A percentile compares a stretch with the other conserved stretches of the same genome.
Evolutionary conservation across 2,888 invertebrate species (phyloP).

Genomic region (Trypoxylon attenuatum): DNA sequence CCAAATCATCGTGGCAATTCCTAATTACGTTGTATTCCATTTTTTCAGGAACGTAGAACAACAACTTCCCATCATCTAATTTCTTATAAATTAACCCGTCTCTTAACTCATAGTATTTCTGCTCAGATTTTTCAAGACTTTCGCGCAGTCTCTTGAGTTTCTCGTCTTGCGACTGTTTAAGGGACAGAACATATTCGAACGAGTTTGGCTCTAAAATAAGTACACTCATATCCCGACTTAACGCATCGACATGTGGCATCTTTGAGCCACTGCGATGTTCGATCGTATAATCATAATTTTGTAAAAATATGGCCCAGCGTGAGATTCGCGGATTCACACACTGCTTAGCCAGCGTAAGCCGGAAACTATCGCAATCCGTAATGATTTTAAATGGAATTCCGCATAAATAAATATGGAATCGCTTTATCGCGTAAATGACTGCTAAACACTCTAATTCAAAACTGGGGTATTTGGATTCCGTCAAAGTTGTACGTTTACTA

Average conservation of each 20-base stretch:
- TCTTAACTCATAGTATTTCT: neutral
- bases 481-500: neutral
- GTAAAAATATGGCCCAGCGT: neutral
- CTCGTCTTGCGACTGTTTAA: no score
- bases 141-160: no score
- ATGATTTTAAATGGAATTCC: neutral
- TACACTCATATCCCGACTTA: neutral
- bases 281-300: neutral
- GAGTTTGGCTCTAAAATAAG: neutral
- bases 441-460: constrained; percentile 6
- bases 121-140: neutral
- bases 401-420: neutral
- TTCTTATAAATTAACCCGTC: neutral
- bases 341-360: neutral
- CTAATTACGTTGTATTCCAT: constrained; percentile 13
- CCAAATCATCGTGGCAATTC: constrained; percentile 4
- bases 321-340: neutral
- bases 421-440: neutral
- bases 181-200: neutral
- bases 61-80: neutral
- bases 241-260: neutral
- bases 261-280: neutral
- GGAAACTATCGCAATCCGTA: neutral
- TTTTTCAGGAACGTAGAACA: constrained; percentile 7
- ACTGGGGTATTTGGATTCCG: constrained; percentile 4